A percentile compares a stretch with the other conserved stretches of the same genome.
Evolutionary conservation across 2,888 invertebrate genomes (phyloP).

Genomic region (Eupithecia pulchellata): DNA sequence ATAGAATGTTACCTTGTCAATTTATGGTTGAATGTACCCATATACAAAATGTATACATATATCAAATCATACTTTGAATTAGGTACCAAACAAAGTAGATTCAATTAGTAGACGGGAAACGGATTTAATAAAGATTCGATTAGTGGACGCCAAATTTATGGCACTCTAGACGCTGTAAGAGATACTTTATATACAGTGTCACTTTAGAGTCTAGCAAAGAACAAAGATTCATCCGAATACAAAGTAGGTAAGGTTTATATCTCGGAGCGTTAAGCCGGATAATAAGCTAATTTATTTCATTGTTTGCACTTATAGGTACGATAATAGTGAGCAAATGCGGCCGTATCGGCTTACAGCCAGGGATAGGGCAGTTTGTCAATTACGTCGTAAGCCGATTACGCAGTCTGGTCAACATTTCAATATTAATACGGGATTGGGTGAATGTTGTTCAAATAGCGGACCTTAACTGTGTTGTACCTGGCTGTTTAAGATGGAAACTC

Average conservation of each 20-base stretch:
- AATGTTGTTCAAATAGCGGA: conserved; percentile 29
- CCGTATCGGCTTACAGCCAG: conserved; percentile 25
- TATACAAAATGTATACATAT: too few species aligned
- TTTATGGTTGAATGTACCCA: too few species aligned
- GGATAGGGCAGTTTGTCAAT: conserved; percentile 36
- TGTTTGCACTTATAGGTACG: conserved; percentile 22
- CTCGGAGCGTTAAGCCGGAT: not conserved
- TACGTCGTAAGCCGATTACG: conserved; percentile 37
- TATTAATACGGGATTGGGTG: conserved; percentile 32
- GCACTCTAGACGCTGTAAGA: not conserved
- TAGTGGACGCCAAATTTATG: not conserved
- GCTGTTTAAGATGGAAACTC: conserved; percentile 13
- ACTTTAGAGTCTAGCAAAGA: not conserved
- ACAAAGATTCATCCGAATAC: not conserved
- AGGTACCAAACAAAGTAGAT: too few species aligned
- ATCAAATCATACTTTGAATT: too few species aligned
- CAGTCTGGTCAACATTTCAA: conserved; percentile 34
- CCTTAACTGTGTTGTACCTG: conserved; percentile 30
- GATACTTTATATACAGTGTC: not conserved
- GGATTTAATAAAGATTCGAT: not conserved
- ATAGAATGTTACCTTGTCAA: too few species aligned
- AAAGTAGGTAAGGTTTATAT: not conserved
- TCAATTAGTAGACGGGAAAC: not conserved
- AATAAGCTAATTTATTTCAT: conserved; percentile 15
- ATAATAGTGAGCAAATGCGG: conserved; percentile 25